These are phyloP conservation scores for Tenthredo mesomela DNA, from an alignment of 2,888 invertebrate species.

Conservation along the genomic window DNA sequence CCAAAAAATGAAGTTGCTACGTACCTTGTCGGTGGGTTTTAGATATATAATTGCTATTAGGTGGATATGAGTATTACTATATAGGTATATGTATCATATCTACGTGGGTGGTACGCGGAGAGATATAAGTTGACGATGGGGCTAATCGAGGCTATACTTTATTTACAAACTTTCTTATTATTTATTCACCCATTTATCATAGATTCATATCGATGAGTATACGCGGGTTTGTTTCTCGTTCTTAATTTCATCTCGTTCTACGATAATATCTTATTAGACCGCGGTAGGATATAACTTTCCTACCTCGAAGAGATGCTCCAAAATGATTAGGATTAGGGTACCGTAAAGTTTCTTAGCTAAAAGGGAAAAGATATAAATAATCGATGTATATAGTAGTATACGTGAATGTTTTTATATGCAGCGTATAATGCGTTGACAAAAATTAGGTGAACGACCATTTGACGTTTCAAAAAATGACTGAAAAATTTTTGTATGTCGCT, in stretches of 20 bases:
- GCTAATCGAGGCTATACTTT: slow-evolving; percentile 24
- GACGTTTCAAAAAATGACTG: neutral
- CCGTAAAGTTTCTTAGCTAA: neutral
- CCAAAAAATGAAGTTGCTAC: neutral
- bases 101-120: slow-evolving; percentile 36
- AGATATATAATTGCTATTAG: slow-evolving; percentile 19
- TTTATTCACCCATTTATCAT: slow-evolving; percentile 3
- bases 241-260: neutral
- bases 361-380: neutral
- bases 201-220: slow-evolving; percentile 11
- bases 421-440: neutral
- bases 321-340: neutral
- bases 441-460: slow-evolving; percentile 3
- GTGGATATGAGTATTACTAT: neutral
- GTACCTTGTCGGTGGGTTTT: slow-evolving; percentile 5
- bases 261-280: neutral
- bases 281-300: neutral
- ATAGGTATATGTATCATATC: neutral
- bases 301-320: slow-evolving; percentile 12
- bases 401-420: neutral
- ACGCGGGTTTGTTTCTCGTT: neutral
- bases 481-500: neutral
- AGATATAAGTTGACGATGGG: neutral
- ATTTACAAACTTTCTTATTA: neutral
- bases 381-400: neutral